These are phyloP conservation scores for Rhinoraja longicauda DNA, from an alignment of 2,797 vertebrate species.

Conservation along the genomic window DNA sequence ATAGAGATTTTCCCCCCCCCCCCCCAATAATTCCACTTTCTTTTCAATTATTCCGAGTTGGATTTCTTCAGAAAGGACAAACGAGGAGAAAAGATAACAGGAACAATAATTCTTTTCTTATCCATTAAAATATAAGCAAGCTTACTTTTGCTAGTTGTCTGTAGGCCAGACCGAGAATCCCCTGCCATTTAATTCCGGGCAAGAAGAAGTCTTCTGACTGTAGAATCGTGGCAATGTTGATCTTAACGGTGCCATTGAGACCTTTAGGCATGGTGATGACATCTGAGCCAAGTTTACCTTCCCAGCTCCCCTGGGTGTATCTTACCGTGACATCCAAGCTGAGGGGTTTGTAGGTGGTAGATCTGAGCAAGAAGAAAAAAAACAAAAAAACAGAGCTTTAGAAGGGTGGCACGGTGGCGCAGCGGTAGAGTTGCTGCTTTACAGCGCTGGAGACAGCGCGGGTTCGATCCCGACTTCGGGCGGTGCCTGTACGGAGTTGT, in stretches of 20 bases:
- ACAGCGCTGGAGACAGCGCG: too few species aligned
- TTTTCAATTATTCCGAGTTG: not conserved
- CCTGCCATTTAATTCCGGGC: conserved; percentile 85
- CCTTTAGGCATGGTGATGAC: conserved; percentile 72
- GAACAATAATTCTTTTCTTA: not conserved
- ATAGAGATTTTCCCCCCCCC: too few species aligned
- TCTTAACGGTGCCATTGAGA: conserved; percentile 63
- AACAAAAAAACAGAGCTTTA: not conserved
- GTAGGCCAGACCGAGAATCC: conserved; percentile 91
- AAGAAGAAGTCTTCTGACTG: conserved; percentile 87
- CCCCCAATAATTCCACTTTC: not conserved
- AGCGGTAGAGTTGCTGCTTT: too few species aligned
- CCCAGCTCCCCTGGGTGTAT: conserved; percentile 95
- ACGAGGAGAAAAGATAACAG: not conserved
- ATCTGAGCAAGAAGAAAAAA: conserved; percentile 59
- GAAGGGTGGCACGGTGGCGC: too few species aligned
- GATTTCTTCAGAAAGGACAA: not conserved
- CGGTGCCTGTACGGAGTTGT: too few species aligned
- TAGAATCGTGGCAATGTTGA: conserved; percentile 83
- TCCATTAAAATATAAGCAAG: not conserved
- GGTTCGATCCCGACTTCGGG: too few species aligned
- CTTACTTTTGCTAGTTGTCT: conserved; percentile 78
- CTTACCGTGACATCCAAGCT: conserved; percentile 70
- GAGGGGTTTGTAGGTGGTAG: conserved; percentile 65
- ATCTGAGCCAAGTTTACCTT: conserved; percentile 79